Evolutionary conservation across 2,113 vertebrate genomes (phyloP), one percentile per base, ranked within the genome.

Genomic region (Saiga tatarica): DNA sequence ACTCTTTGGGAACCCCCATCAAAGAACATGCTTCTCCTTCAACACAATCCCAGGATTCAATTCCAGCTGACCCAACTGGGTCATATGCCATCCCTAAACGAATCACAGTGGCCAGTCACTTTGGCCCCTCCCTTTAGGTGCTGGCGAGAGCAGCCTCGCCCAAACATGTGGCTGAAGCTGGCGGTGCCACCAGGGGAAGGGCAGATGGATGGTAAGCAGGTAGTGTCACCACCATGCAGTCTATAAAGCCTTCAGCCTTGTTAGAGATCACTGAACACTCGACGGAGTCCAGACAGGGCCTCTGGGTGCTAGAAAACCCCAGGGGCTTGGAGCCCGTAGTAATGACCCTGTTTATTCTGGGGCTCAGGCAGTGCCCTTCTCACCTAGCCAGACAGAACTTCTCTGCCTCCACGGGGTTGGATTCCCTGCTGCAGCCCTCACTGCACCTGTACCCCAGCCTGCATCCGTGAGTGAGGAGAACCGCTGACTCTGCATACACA

Each of bases 1-100:
- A 67, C 36, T 30, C 85, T 62, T 28, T 39, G 23, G 79, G 26
- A 76, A 76, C 36, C 25, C 16, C 33, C 8, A 71, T 57, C 42
- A 55, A 74, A 91, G 60, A 28, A n/a, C 57, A 14, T 60, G 74
- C 45, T 94, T 86, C 87, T 89, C 84, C n/a, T 96, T 67, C 36
- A 95, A 11, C 12, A 82, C 15, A 53, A 25, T 28, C 45, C 79
- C 25, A 62, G 26, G 25, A 39, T 30, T 21, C 53, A 45, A 6
- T 55, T 55, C 52, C 15, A 1, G 0, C 52, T 5, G 25, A 55
- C n/a, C 55, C 19, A 23, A 0, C 19, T 36, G n/a, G 17, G 53
- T 78, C 83, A 21, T 7, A 0, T n/a, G 30, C 39, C 10, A 7
- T 82, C 64, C 59, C 30, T 45, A 33, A 92, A 12, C 74, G 64